Percentiles rank a stretch among this genome's conserved stretches.
These are phyloP conservation scores for Scylla paramamosain DNA, from an alignment of 1,140 invertebrate genomes.

Conservation along the genomic window DNA sequence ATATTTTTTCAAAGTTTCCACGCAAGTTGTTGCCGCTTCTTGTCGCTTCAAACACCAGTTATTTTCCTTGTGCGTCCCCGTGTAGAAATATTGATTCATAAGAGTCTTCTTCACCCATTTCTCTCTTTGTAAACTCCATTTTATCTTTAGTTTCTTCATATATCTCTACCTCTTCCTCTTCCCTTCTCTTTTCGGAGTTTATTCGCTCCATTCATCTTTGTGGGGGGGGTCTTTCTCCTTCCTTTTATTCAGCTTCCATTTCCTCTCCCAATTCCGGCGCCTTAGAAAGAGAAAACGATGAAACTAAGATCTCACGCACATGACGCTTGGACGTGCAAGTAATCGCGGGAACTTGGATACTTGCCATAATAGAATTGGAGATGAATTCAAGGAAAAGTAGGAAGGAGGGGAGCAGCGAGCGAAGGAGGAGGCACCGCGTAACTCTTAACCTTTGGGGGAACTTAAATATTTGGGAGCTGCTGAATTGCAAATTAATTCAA, in stretches of 20 bases:
- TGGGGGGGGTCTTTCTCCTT: background rate
- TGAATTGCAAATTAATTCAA: conserved; percentile 16
- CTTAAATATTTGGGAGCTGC: background rate
- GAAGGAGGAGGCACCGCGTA: background rate
- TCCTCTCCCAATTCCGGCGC: background rate
- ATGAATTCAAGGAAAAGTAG: background rate
- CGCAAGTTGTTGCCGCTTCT: background rate
- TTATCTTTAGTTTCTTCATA: background rate
- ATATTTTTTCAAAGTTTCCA: background rate
- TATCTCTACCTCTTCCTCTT: background rate
- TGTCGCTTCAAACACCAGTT: background rate
- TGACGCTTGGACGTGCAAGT: background rate
- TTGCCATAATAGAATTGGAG: background rate
- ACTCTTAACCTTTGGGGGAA: conserved; percentile 5
- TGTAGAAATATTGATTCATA: background rate
- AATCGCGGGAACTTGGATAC: background rate
- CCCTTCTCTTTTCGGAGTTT: background rate
- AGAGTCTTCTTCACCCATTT: background rate
- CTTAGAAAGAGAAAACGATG: background rate
- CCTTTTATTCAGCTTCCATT: conserved; percentile 18
- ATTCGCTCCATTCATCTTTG: background rate
- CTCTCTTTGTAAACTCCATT: background rate
- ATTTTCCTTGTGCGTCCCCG: background rate
- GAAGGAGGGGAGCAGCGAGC: background rate
- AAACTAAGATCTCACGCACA: background rate